phyloP scores from a whole-genome alignment of 2,797 vertebrate species.

The Diglossa cyanea region DNA sequence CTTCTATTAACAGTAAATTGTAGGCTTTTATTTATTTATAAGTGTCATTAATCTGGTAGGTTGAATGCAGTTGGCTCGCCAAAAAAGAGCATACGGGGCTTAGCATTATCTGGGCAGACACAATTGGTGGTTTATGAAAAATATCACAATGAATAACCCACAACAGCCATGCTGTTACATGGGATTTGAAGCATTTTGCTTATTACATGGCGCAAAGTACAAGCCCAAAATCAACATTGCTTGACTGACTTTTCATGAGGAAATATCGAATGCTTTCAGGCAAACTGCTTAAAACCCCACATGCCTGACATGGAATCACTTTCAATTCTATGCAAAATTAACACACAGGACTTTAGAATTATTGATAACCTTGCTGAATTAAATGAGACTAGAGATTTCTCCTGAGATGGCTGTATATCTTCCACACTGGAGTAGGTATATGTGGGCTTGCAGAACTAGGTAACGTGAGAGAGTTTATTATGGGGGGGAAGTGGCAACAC shows the following conservation, averaged over 20 bases:
- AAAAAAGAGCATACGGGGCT: not conserved
- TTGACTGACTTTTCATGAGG: not conserved
- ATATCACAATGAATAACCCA: not conserved
- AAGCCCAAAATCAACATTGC: not conserved
- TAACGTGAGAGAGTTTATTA: not conserved
- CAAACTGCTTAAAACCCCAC: not conserved
- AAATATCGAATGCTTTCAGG: not conserved
- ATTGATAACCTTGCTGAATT: not conserved
- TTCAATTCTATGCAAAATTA: not conserved
- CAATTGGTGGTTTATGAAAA: not conserved
- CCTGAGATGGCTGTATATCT: rapidly evolving
- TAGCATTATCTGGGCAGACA: not conserved
- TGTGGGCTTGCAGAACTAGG: not conserved
- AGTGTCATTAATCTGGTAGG: slow-evolving; percentile 38
- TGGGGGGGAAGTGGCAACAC: rapidly evolving
- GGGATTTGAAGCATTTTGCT: not conserved
- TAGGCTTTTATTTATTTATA: slow-evolving; percentile 62
- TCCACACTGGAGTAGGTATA: not conserved
- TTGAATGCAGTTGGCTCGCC: slow-evolving; percentile 1
- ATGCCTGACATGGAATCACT: not conserved
- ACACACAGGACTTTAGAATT: not conserved
- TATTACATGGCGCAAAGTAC: not conserved
- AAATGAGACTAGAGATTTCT: not conserved
- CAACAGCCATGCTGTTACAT: not conserved
- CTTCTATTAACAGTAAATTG: slow-evolving; percentile 57